phyloP scores from a whole-genome alignment of 2,113 vertebrate species.

The Petrocephalus zakoni region DNA sequence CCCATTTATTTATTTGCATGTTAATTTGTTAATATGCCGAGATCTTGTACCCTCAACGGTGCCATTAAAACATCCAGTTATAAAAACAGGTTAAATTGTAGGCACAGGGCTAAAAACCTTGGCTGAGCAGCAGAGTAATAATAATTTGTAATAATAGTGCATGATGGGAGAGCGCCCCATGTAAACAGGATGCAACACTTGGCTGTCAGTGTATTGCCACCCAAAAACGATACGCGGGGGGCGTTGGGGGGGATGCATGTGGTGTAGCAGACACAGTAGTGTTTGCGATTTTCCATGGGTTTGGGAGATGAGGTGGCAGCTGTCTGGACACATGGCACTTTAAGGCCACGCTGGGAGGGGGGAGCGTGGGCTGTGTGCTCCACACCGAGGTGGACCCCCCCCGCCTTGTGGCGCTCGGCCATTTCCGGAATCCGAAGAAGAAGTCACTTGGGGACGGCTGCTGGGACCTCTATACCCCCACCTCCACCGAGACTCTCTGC shows the following conservation, averaged over 20 bases:
- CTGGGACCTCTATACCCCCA: not conserved
- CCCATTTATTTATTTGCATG: not conserved
- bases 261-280: not conserved
- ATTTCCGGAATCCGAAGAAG: not conserved
- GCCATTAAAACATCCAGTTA: not conserved
- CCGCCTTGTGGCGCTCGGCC: not conserved
- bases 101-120: not conserved
- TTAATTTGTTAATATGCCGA: not conserved
- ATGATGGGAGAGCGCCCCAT: not conserved
- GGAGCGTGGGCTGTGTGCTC: not conserved
- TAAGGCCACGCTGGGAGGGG: constrained; percentile 14
- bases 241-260: not conserved
- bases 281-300: constrained; percentile 18
- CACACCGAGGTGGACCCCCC: not conserved
- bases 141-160: not conserved
- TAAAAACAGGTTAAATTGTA: not conserved
- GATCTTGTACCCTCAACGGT: not conserved
- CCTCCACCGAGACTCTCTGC: not conserved
- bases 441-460: not conserved
- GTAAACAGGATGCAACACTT: not conserved
- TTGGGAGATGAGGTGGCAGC: constrained; percentile 10
- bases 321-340: constrained; percentile 24
- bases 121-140: not conserved
- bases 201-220: not conserved
- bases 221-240: not conserved